These are phyloP conservation scores for Neotoma lepida DNA, from an alignment of 2,113 vertebrate genomes.

Conservation along the genomic window DNA sequence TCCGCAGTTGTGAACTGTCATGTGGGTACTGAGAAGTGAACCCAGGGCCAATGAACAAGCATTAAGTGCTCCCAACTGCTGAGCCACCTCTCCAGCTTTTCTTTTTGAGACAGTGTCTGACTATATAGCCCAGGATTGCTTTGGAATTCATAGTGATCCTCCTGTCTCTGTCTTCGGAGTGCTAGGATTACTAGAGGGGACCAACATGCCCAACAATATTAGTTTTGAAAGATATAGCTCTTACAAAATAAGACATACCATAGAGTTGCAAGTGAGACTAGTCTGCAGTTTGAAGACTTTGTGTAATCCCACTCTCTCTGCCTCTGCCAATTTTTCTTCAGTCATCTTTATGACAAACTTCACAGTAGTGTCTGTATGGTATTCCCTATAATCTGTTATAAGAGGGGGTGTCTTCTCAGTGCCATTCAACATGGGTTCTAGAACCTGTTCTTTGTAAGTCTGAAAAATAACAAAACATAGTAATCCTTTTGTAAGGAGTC, in stretches of 20 bases:
- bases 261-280: conserved; percentile 95
- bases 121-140: neutral
- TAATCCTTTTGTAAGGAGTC: neutral
- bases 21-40: neutral
- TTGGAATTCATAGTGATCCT: neutral
- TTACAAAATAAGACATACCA: conserved; percentile 86
- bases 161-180: neutral
- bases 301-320: conserved; percentile 92
- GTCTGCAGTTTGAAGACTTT: conserved; percentile 98
- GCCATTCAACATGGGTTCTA: conserved; percentile 96
- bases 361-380: conserved; percentile 97
- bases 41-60: no score
- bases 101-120: neutral
- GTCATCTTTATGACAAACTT: conserved; percentile 95
- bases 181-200: neutral
- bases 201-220: neutral
- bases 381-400: conserved; percentile 97
- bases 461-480: conserved; percentile 76
- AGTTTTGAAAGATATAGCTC: neutral
- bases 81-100: neutral
- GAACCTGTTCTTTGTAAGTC: conserved; percentile 96
- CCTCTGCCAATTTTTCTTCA: conserved; percentile 91
- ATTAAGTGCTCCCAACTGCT: neutral
- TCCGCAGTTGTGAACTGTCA: neutral
- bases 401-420: conserved; percentile 95